Conservation (phyloP, 2,888 invertebrate genomes). For the Clistopyga incitator region DNA sequence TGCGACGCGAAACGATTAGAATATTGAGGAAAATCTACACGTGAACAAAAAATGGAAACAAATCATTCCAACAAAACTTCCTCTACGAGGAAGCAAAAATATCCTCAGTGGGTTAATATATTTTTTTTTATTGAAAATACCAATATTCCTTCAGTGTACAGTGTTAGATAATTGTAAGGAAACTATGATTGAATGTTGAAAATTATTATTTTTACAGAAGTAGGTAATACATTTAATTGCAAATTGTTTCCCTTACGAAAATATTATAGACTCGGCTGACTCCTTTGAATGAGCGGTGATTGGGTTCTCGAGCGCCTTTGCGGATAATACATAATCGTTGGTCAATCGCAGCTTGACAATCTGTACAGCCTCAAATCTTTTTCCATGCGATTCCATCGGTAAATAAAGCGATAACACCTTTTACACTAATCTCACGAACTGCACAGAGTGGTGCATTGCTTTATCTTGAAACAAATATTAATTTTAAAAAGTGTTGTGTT, state of each 20-base stretch:
- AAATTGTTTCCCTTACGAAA: neutral
- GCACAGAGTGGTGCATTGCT: neutral
- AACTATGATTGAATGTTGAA: neutral
- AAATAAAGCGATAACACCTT: neutral
- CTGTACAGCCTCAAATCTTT: conserved; percentile 5
- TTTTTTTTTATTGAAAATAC: conserved; percentile 14
- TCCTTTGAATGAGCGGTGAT: neutral
- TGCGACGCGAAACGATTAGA: too few relatives aligned
- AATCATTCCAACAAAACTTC: neutral
- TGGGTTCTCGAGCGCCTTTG: neutral
- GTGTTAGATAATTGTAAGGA: neutral
- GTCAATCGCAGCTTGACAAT: neutral
- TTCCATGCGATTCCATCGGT: neutral
- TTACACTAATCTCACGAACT: neutral
- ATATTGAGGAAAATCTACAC: too few relatives aligned
- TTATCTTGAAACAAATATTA: neutral
- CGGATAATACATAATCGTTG: neutral
- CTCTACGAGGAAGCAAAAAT: neutral
- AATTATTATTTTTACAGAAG: neutral
- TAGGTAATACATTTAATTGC: neutral
- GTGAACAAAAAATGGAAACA: too few relatives aligned
- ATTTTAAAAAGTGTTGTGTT: neutral
- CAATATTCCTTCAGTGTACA: conserved; percentile 11
- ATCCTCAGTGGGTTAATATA: neutral
- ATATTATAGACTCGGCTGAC: neutral